These are phyloP conservation scores for Drosophila jambulina DNA, from an alignment of 1,140 invertebrate species.

Conservation along the genomic window DNA sequence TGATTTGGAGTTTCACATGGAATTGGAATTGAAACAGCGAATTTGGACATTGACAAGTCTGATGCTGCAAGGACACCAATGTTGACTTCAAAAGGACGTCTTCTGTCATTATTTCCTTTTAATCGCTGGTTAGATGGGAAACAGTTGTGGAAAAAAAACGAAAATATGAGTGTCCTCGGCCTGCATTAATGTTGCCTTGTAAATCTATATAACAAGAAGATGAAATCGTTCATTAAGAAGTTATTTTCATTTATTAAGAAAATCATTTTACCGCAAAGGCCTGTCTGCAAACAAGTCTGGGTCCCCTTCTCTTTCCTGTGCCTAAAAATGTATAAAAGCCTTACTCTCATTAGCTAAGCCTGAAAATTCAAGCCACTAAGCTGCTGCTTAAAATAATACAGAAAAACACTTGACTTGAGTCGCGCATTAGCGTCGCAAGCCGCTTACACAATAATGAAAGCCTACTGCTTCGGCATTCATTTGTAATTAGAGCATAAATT, in stretches of 20 bases:
- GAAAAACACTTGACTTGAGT: constrained; percentile 43
- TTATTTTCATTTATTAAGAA: constrained; percentile 1
- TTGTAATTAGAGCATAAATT: constrained; percentile 76
- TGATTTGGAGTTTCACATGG: constrained; percentile 51
- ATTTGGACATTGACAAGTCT: constrained; percentile 37
- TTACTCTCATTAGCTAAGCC: constrained; percentile 57
- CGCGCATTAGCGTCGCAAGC: constrained; percentile 39
- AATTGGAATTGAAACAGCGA: constrained; percentile 39
- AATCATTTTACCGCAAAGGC: constrained; percentile 3
- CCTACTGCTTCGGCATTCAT: constrained; percentile 37
- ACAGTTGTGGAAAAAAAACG: neutral
- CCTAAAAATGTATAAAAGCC: constrained; percentile 31
- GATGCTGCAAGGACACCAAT: neutral
- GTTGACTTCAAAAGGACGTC: constrained; percentile 24
- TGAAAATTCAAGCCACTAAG: constrained; percentile 48
- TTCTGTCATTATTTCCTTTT: neutral
- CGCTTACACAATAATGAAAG: constrained; percentile 59
- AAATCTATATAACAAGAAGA: neutral
- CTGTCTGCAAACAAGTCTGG: neutral
- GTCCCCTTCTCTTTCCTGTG: neutral
- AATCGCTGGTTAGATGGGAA: neutral
- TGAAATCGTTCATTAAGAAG: neutral
- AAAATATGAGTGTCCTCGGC: neutral
- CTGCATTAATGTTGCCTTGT: neutral
- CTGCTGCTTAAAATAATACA: constrained; percentile 29